A percentile compares a stretch with the other conserved stretches of the same genome.
phyloP scores from a whole-genome alignment of 2,113 vertebrate species.

The Charina bottae region DNA sequence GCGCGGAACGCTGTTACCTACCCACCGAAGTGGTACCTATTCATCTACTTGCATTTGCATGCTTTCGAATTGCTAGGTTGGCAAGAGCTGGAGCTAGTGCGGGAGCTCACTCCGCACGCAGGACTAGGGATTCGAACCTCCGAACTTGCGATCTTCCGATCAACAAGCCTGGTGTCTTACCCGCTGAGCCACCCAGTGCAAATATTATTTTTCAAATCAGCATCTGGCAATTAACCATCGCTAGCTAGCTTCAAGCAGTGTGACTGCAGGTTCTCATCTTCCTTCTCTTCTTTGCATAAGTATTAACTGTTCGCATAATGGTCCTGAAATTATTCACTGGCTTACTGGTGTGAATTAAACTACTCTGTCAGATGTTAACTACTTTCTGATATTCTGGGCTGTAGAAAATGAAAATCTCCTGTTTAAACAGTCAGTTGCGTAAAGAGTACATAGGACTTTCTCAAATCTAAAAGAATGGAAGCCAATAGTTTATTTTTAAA shows the following conservation, averaged over 20 bases:
- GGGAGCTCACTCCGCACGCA: no score
- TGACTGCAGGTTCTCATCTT: background rate
- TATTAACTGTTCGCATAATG: background rate
- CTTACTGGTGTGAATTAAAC: background rate
- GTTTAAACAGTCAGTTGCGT: background rate
- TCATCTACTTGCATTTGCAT: no score
- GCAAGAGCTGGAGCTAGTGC: no score
- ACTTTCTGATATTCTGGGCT: background rate
- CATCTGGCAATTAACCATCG: background rate
- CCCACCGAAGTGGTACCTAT: no score
- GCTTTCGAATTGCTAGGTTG: no score
- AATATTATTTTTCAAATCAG: background rate
- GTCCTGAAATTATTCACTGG: background rate
- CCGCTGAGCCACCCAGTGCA: background rate
- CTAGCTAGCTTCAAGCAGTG: background rate
- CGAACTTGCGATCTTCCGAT: no score
- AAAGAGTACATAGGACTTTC: background rate
- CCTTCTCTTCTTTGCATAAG: background rate
- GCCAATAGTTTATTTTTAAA: background rate
- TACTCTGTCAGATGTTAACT: background rate
- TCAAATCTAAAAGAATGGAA: background rate
- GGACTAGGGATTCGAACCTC: no score
- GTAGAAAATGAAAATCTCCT: background rate
- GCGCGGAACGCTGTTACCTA: no score
- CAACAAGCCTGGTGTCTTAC: no score